Percentiles rank a stretch among this genome's conserved stretches.
phyloP scores from a whole-genome alignment of 1,140 invertebrate genomes.

The Ceratitis capitata region DNA sequence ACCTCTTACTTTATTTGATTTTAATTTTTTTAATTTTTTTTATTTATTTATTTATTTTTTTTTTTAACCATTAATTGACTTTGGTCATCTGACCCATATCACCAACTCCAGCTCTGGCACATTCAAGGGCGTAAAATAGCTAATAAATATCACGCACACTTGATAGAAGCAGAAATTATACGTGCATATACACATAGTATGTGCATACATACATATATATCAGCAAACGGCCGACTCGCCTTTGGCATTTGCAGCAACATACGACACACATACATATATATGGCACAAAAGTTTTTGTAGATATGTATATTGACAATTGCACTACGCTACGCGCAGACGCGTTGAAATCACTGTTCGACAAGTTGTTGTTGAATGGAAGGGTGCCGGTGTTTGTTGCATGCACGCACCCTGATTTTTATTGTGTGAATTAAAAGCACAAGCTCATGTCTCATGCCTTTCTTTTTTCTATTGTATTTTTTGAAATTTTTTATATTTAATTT shows the following conservation, averaged over 20 bases:
- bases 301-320: background rate
- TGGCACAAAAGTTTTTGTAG: too few relatives aligned
- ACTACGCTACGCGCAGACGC: background rate
- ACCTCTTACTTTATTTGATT: too few relatives aligned
- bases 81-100: slow-evolving; percentile 4
- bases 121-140: background rate
- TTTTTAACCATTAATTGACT: background rate
- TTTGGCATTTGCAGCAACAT: background rate
- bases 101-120: background rate
- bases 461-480: background rate
- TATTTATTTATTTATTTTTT: too few relatives aligned
- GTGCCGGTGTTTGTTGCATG: background rate
- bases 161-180: background rate
- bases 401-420: slow-evolving; percentile 23
- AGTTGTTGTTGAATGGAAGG: background rate
- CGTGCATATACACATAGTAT: background rate
- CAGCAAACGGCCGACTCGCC: too few relatives aligned
- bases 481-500: background rate
- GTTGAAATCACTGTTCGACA: background rate
- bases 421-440: background rate
- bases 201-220: too few relatives aligned
- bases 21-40: too few relatives aligned
- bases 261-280: too few relatives aligned
- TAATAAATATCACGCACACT: background rate
- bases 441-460: background rate